Evolutionary conservation across 64 coral and sea anemone genomes (phyloP).

Genomic region (Dendronephthya gigantea): DNA sequence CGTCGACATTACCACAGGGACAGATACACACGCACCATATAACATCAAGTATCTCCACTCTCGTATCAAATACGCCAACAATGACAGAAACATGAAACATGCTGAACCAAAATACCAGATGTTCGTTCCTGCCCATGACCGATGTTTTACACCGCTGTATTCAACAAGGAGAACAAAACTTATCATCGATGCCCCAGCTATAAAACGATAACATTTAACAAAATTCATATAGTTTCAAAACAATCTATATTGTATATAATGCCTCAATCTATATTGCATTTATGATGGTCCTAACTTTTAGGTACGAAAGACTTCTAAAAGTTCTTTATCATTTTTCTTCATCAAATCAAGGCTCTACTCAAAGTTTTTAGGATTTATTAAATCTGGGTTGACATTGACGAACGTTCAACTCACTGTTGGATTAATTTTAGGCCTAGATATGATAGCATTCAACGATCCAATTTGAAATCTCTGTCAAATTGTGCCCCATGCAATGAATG

Average conservation of each 20-base stretch:
- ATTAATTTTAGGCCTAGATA: too few species aligned
- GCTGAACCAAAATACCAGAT: background rate
- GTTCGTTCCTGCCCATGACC: background rate
- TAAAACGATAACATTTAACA: background rate
- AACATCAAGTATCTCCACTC: conserved; percentile 9
- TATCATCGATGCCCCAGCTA: conserved; percentile 12
- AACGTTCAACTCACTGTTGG: too few species aligned
- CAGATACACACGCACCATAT: background rate
- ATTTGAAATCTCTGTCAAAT: too few species aligned
- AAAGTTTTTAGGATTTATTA: too few species aligned
- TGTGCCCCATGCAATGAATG: too few species aligned
- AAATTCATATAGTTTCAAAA: background rate
- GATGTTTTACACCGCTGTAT: conserved; percentile 7
- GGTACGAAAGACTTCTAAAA: too few species aligned
- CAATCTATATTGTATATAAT: background rate
- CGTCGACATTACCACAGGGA: background rate
- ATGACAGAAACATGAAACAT: background rate
- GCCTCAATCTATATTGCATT: background rate
- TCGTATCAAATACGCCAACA: background rate
- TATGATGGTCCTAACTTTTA: too few species aligned
- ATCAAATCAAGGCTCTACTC: too few species aligned
- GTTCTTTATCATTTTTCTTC: too few species aligned
- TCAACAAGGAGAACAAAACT: conserved; percentile 8
- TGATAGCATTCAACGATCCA: too few species aligned
- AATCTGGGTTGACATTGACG: too few species aligned